phyloP scores from a whole-genome alignment of 2,113 vertebrate species.

The Erythrocercus mccallii region DNA sequence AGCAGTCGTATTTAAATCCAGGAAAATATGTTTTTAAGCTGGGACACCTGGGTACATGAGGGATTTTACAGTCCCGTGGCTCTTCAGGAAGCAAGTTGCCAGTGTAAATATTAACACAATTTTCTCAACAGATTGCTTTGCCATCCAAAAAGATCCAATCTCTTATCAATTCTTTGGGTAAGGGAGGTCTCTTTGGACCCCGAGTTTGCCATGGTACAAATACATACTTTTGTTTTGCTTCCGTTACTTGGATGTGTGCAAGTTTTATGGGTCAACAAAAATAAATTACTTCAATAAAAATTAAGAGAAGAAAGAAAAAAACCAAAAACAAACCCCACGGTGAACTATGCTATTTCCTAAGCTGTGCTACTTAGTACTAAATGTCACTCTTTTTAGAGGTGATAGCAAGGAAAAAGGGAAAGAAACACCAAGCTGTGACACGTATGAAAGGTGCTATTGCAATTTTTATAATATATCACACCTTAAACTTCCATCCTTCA shows the following conservation, averaged over 20 bases:
- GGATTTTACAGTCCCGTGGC: not conserved
- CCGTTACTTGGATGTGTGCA: not conserved
- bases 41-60: not conserved
- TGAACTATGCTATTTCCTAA: not conserved
- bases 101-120: not conserved
- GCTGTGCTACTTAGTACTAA: not conserved
- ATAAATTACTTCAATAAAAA: not conserved
- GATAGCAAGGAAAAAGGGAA: not conserved
- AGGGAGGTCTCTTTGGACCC: not conserved
- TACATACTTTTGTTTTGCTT: not conserved
- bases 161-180: not conserved
- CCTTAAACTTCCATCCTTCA: not conserved
- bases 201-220: not conserved
- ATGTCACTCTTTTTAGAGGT: not conserved
- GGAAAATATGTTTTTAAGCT: not conserved
- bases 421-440: not conserved
- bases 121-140: not conserved
- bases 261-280: not conserved
- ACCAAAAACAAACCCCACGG: not conserved
- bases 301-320: not conserved
- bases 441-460: accelerated
- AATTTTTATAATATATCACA: not conserved
- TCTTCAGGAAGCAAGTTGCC: not conserved
- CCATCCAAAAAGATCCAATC: not conserved
- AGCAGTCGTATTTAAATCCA: not conserved